Evolutionary conservation across 2,113 vertebrate genomes (phyloP).

Genomic region (Blennius ocellaris): DNA sequence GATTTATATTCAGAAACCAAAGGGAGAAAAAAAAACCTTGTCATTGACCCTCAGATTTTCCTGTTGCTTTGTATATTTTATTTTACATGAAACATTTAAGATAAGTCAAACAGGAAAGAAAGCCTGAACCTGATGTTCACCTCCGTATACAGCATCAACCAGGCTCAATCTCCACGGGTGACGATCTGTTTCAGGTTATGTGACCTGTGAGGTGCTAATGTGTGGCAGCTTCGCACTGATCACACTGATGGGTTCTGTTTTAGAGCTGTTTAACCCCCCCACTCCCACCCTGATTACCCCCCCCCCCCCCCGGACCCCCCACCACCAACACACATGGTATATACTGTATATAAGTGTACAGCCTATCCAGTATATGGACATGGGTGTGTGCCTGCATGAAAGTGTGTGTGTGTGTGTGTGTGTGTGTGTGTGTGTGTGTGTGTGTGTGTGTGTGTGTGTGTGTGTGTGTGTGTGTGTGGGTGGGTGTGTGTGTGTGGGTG

Average conservation of each 20-base stretch:
- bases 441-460: slow-evolving; percentile 1
- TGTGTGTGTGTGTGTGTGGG: slow-evolving; percentile 10
- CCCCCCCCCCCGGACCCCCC: too few relatives aligned
- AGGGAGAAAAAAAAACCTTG: too few relatives aligned
- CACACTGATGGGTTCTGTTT: slow-evolving; percentile 56
- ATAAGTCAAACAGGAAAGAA: background rate
- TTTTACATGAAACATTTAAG: background rate
- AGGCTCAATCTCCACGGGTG: slow-evolving; percentile 48
- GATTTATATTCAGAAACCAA: too few relatives aligned
- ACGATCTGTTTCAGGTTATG: slow-evolving; percentile 62
- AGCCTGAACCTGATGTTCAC: slow-evolving; percentile 50
- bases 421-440: slow-evolving; percentile 1
- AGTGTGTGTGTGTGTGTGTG: slow-evolving; percentile 1
- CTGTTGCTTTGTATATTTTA: background rate
- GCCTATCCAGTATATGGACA: too few relatives aligned
- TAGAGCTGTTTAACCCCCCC: slow-evolving; percentile 24
- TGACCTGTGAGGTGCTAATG: slow-evolving; percentile 76
- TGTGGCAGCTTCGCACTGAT: slow-evolving; percentile 71
- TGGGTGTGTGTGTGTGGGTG: too few relatives aligned
- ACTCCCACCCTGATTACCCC: too few relatives aligned
- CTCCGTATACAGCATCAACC: slow-evolving; percentile 27
- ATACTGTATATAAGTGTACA: too few relatives aligned
- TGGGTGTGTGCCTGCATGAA: too few relatives aligned
- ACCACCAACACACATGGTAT: too few relatives aligned
- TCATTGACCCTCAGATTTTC: too few relatives aligned